Base-by-base conservation (phyloP, 1,140 invertebrate genomes). In the Calycopis cecrops region DNA sequence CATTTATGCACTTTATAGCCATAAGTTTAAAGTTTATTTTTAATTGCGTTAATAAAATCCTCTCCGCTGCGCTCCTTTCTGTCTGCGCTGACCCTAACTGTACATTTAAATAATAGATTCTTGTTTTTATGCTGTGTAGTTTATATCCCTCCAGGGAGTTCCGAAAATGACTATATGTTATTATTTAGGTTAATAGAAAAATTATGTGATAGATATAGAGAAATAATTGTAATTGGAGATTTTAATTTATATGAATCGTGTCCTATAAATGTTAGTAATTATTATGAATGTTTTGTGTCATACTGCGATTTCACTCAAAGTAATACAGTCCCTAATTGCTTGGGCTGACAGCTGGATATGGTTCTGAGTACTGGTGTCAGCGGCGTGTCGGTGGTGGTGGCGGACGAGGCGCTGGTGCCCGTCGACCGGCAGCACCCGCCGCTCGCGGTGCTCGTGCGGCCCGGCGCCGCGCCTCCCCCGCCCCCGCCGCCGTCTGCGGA, bases 121-220 rank as follows among this genome's bases (percentile, higher is more conserved):
- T 38, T 38, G 10, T 11, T 38, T 38, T 38, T 38, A 9, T 4
- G 9, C 4, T 63, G 62, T 51, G 48, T 60, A 11, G 18, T 63
- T 9, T 63, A 63, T 17, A 59, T 60, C 12, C 57, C 57, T 9
- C 62, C 57, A 17, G 18, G 52, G 1, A 48, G 52, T n/a, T 40
- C 38, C 18, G 62, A 59, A 8, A 57, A 44, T 53, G 62, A 63
- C 35, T 57, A 63, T 38, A 9, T 57, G 28, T 8, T 55, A 17
- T 48, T 59, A 37, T 57, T 64, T 60, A 54, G 14, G 21, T 21
- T 53, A 37, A n/a, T 64, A 17, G 58, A 63, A 37, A 48, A 37
- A 18, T 38, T 38, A 4, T 38, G 35, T 38, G 12, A 12, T 38
- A 38, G 12, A 38, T 38, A n/a, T 38, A 38, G 12, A 0, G 12